Base-by-base conservation (phyloP, 2,888 invertebrate species). In the Drosophila neonasuta region DNA sequence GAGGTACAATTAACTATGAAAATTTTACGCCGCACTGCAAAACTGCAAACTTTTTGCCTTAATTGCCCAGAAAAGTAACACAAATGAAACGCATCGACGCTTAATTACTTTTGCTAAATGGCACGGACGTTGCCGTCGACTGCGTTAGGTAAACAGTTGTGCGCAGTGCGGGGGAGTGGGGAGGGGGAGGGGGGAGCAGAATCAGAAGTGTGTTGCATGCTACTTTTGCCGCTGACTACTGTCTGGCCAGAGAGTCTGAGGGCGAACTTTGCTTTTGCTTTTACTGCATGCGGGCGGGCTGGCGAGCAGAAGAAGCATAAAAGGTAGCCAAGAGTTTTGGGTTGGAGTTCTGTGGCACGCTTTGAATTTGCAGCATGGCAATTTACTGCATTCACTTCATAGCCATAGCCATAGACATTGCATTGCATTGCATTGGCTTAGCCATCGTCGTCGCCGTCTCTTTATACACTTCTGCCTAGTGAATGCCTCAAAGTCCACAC, bases 41-140 rank as follows among this genome's bases (percentile, higher is more conserved):
- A 73, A 56, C 52, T 77, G 74, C 68, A 74, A 74, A 74, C 83
- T 83, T 86, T 86, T 46, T 60, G 75, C 81, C 82, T 76, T 86
- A 81, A 81, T 81, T 81, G 87, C 85, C 87, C 87, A 86, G 87
- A 81, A 81, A 84, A 81, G 87, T 82, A 86, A 81, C 87, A 81
- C 81, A 81, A 80, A 81, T 86, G 87, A 84, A 81, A 85, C 85
- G 87, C 87, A 86, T 81, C 86, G 81, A 84, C 79, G 87, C 81
- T 86, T 81, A 81, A 81, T 81, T 81, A 81, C 81, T 86, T 81
- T 81, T 86, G 68, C 87, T 82, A 84, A 81, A 81, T 86, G 81
- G 70, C 77, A 73, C 51, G 65, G 67, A 73, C 79, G 52, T 77
- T 65, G 63, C 66, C 57, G 61, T 58, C 50, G 50, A 63, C 63